phyloP scores from a whole-genome alignment of 2,797 vertebrate species.

The Microcaecilia unicolor region DNA sequence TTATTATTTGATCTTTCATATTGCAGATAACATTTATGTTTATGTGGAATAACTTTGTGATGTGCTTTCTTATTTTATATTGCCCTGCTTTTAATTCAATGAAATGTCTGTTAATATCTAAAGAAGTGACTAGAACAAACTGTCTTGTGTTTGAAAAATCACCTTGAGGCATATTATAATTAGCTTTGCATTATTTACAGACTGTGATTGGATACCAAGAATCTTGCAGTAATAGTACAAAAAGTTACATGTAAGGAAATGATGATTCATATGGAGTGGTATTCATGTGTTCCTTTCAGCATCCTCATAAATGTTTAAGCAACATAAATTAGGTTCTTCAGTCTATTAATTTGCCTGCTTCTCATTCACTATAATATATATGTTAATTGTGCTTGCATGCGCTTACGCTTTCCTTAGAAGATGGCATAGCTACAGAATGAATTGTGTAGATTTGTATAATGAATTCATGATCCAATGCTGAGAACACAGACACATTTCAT shows the following conservation, averaged over 20 bases:
- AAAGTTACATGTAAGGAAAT: slow-evolving; percentile 24
- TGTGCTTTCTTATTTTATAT: background rate
- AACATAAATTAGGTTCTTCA: slow-evolving; percentile 31
- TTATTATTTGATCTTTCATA: too few species aligned
- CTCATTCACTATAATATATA: slow-evolving; percentile 19
- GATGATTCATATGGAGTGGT: slow-evolving; percentile 22
- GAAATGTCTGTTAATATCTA: too few species aligned
- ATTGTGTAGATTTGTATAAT: too few species aligned
- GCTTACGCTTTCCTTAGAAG: slow-evolving; percentile 7
- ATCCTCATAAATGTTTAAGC: slow-evolving; percentile 36
- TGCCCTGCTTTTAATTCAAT: background rate
- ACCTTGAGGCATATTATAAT: slow-evolving; percentile 21
- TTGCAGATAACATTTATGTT: too few species aligned
- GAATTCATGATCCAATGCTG: too few species aligned
- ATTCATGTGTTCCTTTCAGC: slow-evolving; percentile 17
- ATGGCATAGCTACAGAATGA: too few species aligned
- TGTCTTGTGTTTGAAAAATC: slow-evolving; percentile 14
- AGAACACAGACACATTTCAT: background rate
- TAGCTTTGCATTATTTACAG: slow-evolving; percentile 32
- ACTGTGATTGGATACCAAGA: slow-evolving; percentile 18
- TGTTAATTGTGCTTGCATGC: slow-evolving; percentile 27
- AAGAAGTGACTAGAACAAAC: background rate
- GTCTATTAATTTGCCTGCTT: slow-evolving; percentile 31
- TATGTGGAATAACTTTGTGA: background rate
- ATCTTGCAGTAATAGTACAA: slow-evolving; percentile 24